Evolutionary conservation across 1,140 invertebrate genomes (phyloP).

Genomic region (Danaus melanippus): DNA sequence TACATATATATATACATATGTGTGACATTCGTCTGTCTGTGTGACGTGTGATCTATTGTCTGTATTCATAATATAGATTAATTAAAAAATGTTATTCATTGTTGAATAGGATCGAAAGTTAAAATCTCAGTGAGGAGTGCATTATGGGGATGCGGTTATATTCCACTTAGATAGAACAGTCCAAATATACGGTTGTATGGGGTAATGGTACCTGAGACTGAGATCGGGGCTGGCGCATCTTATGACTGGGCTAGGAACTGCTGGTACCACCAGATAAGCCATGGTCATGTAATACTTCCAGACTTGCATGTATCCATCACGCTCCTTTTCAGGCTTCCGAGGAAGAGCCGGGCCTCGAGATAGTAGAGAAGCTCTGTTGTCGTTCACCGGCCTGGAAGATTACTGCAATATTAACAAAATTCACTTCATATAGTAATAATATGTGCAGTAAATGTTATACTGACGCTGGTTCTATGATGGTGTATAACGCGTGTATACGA

Average conservation of each 20-base stretch:
- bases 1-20: conserved; percentile 6
- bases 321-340: conserved; percentile 90
- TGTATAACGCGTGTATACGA: conserved; percentile 90
- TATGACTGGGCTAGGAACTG: conserved; percentile 85
- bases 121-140: no score
- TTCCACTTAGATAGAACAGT: no score
- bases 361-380: conserved; percentile 94
- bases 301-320: conserved; percentile 87
- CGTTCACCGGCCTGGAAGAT: conserved; percentile 89
- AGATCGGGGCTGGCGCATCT: conserved; percentile 94
- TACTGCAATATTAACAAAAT: not conserved
- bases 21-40: conserved; percentile 1
- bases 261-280: conserved; percentile 93
- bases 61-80: no score
- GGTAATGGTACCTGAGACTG: conserved; percentile 81
- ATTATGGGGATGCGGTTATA: no score
- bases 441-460: conserved; percentile 35
- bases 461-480: conserved; percentile 96
- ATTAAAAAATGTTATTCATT: no score
- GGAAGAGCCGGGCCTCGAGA: conserved; percentile 80
- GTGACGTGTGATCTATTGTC: not conserved
- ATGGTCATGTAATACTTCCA: conserved; percentile 98
- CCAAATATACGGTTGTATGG: no score
- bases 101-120: no score
- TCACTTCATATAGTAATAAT: not conserved